Base-by-base conservation (phyloP, 2,797 vertebrate species). In the Myiotriccus ornatus region DNA sequence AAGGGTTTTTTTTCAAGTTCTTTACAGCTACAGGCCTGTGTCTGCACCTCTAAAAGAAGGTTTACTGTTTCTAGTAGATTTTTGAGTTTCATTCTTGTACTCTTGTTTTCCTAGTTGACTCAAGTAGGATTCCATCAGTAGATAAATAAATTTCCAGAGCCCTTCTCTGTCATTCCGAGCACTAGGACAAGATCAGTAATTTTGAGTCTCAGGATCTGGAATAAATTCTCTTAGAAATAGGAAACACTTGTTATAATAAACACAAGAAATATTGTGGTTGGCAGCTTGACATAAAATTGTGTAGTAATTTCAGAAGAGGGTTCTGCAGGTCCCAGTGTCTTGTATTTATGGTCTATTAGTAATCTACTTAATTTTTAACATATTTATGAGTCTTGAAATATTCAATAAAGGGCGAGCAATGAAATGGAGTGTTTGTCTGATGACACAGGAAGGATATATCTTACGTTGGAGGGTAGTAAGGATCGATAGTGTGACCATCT, bases 381-480 rank as follows among this genome's bases (percentile, higher is more conserved):
- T 52, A 46, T 76, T 78, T 76, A 47, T 79, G 59, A 84, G 7
- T 28, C 32, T 46, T 30, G 16, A 20, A 39, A 20, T 71, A 25
- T 52, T 84, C 57, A 85, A 9, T 84, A 41, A 63, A 70, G 37
- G 25, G 41, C 52, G 74, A 75, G 30, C 68, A 67, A 39, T 80
- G 46, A 80, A 67, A 79, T 60, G 19, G 23, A 15, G 39, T 52
- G 32, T 5, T 57, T 57, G 15, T 46, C 44, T 64, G 28, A 62
- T 81, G 57, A 7, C 39, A 39, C 12, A 16, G 27, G 56, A 78
- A 88, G 77, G 50, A 34, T 35, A 1, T 39, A 9, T 92, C 98
- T 98, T 98, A 99, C 99, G 97, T 97, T 52, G 95, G 95, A 16
- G 98, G 99, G 92, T 97, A 98, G 96, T 99, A 99, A 30, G 99